Evolutionary conservation across 2,888 invertebrate species (phyloP).

Genomic region (Gasteruption jaculator): DNA sequence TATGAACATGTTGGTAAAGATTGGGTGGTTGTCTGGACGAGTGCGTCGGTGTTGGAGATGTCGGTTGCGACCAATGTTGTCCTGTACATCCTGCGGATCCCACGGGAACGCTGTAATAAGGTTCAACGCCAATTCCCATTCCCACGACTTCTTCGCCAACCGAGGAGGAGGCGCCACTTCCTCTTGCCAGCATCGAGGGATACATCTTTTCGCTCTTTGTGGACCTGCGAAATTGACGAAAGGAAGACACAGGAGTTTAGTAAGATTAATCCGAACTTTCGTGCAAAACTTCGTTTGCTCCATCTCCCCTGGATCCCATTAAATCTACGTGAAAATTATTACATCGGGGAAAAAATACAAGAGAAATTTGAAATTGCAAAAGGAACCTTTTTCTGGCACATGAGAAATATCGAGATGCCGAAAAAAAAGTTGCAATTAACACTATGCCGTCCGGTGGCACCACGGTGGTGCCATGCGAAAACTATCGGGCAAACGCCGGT

Average conservation of each 20-base stretch:
- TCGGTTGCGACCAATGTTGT: conserved; percentile 69
- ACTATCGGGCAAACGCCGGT: too few species aligned
- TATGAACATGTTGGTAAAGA: conserved; percentile 56
- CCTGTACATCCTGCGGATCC: conserved; percentile 51
- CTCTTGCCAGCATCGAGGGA: conserved; percentile 83
- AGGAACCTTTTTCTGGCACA: too few species aligned
- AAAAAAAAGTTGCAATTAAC: too few species aligned
- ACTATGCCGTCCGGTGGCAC: too few species aligned
- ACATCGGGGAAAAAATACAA: background rate
- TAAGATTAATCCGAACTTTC: too few species aligned
- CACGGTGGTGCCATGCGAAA: too few species aligned
- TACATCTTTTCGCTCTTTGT: conserved; percentile 94
- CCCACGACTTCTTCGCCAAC: conserved; percentile 45
- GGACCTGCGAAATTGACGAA: conserved; percentile 65
- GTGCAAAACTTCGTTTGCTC: too few species aligned
- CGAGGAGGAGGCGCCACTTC: conserved; percentile 49
- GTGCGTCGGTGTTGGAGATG: conserved; percentile 70
- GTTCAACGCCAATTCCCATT: conserved; percentile 78
- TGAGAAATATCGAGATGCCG: too few species aligned
- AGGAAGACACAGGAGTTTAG: too few species aligned
- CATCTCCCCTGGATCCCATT: too few species aligned
- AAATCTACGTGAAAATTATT: conserved; percentile 2
- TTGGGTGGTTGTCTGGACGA: conserved; percentile 56
- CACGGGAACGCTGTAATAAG: conserved; percentile 81
- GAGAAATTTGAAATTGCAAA: background rate